These are phyloP conservation scores for Lacerta bilineata DNA, from an alignment of 2,797 vertebrate genomes.

Conservation along the genomic window DNA sequence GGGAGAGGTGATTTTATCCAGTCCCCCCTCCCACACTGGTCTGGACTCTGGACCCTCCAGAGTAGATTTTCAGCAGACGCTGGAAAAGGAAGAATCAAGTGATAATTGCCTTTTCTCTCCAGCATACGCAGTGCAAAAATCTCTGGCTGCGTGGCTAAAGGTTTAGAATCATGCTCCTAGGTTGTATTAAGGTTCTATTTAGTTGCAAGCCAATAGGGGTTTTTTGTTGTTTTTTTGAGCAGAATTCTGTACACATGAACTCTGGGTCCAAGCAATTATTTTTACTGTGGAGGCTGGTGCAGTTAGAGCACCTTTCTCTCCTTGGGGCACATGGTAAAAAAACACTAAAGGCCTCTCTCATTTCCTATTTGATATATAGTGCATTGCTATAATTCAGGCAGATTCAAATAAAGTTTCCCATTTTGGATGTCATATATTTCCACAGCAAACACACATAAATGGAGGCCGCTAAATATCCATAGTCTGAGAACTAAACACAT, in stretches of 20 bases:
- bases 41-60: background rate
- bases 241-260: background rate
- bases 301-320: background rate
- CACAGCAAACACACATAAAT: background rate
- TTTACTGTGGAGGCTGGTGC: too few species aligned
- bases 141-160: too few species aligned
- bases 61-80: background rate
- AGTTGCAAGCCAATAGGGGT: too few species aligned
- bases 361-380: background rate
- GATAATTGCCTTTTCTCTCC: background rate
- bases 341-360: background rate
- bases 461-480: background rate
- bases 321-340: background rate
- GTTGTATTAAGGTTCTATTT: too few species aligned
- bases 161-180: too few species aligned
- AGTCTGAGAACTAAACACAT: background rate
- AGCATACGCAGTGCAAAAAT: too few species aligned
- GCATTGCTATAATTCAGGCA: background rate
- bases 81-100: background rate
- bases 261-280: background rate
- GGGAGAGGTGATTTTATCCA: background rate
- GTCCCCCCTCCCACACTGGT: background rate
- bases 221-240: too few species aligned
- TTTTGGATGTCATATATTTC: conserved; percentile 6
- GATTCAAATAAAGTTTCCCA: background rate